Evolutionary conservation across 2,797 vertebrate genomes (phyloP).

Genomic region (Molossus alvarezi): DNA sequence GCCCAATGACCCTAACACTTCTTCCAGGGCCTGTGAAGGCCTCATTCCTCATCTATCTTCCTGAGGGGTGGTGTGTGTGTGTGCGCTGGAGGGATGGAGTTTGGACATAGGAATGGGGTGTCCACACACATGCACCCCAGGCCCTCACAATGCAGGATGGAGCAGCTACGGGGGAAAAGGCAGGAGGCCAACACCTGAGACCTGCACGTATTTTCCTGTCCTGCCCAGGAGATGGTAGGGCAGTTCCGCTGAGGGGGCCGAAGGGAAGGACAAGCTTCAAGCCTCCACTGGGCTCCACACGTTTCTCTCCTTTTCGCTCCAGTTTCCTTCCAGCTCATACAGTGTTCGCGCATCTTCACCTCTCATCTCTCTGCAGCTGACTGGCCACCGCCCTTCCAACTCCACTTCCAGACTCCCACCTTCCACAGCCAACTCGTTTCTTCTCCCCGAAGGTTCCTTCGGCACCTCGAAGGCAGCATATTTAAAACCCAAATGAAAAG

Average conservation of each 20-base stretch:
- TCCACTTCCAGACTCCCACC: neutral
- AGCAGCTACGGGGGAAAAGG: neutral
- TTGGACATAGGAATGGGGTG: neutral
- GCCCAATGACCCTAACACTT: neutral
- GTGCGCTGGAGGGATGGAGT: neutral
- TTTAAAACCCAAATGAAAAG: slow-evolving; percentile 34
- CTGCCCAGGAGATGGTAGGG: neutral
- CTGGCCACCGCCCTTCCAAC: neutral
- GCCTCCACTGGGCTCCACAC: neutral
- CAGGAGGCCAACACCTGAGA: neutral
- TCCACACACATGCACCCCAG: neutral
- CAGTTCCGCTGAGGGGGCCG: neutral
- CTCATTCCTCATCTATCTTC: neutral
- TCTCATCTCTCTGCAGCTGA: neutral
- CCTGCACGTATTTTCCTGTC: neutral
- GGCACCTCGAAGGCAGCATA: neutral
- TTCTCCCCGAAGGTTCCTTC: neutral
- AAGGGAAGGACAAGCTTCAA: neutral
- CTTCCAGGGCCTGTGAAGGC: neutral
- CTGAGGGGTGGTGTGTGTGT: neutral
- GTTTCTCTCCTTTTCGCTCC: neutral
- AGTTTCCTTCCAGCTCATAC: neutral
- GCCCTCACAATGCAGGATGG: neutral
- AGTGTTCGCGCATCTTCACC: neutral
- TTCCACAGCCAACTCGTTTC: neutral